Evolutionary conservation across 2,888 invertebrate species (phyloP).

Genomic region (Tinea trinotella): DNA sequence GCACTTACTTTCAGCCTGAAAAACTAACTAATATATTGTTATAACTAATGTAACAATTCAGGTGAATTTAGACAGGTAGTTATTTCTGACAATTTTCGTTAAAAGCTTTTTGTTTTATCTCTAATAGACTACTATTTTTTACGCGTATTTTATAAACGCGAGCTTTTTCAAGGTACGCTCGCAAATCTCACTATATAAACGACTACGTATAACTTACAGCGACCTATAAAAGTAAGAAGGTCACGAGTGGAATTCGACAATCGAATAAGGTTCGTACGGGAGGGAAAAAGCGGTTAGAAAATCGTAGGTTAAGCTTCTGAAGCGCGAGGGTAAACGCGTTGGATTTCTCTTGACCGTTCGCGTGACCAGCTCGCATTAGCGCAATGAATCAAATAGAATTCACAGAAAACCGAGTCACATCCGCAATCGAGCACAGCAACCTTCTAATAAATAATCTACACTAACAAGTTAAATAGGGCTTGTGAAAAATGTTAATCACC

Average conservation of each 20-base stretch:
- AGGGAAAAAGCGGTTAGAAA: slow-evolving; percentile 20
- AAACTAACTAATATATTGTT: not conserved
- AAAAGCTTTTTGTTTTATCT: slow-evolving; percentile 16
- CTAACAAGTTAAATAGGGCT: slow-evolving; percentile 32
- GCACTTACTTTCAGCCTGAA: too few relatives aligned
- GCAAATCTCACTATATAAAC: slow-evolving; percentile 1
- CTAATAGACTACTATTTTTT: not conserved
- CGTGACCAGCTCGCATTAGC: slow-evolving; percentile 56
- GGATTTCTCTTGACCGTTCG: slow-evolving; percentile 31
- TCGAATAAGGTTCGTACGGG: slow-evolving; percentile 19
- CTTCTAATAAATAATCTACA: slow-evolving; percentile 49
- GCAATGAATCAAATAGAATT: slow-evolving; percentile 61
- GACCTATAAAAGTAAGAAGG: slow-evolving; percentile 18
- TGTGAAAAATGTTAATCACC: slow-evolving; percentile 28
- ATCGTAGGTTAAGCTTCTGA: slow-evolving; percentile 19
- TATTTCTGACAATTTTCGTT: slow-evolving; percentile 1
- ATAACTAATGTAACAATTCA: not conserved
- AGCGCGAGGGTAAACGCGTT: slow-evolving; percentile 17
- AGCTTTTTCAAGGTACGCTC: slow-evolving; percentile 4
- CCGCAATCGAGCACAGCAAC: slow-evolving; percentile 29
- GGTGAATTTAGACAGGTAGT: not conserved
- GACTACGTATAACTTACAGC: not conserved
- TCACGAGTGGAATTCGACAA: slow-evolving; percentile 21
- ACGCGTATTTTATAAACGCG: slow-evolving; percentile 3
- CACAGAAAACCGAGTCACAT: slow-evolving; percentile 36